phyloP scores from a whole-genome alignment of 2,888 invertebrate genomes.

The Sericinus montela region DNA sequence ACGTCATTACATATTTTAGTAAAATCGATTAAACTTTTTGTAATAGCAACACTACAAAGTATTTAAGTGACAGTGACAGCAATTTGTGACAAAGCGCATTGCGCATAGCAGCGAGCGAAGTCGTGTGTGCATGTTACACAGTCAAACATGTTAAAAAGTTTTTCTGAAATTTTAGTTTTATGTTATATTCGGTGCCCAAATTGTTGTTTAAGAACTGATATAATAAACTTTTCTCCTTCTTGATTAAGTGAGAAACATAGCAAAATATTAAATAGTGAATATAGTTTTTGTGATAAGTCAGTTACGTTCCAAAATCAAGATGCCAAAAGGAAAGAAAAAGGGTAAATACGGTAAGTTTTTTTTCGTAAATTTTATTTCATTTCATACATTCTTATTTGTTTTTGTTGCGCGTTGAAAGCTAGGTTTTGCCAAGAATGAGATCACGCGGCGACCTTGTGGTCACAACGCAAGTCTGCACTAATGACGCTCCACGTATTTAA shows the following conservation, averaged over 20 bases:
- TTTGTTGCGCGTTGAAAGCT: conserved; percentile 21
- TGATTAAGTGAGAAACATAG: conserved; percentile 82
- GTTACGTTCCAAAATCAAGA: conserved; percentile 50
- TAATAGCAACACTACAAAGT: conserved; percentile 32
- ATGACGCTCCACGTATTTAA: conserved; percentile 58
- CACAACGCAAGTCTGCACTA: conserved; percentile 42
- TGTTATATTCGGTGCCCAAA: conserved; percentile 85
- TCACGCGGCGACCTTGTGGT: conserved; percentile 75
- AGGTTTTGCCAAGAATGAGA: conserved; percentile 58
- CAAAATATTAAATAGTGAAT: conserved; percentile 71
- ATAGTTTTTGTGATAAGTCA: conserved; percentile 73
- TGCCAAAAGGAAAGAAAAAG: conserved; percentile 89
- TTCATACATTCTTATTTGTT: too few relatives aligned
- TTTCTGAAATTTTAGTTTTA: conserved; percentile 83
- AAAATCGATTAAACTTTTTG: neutral
- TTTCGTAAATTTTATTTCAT: neutral
- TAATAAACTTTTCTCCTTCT: conserved; percentile 88
- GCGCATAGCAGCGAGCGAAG: conserved; percentile 54
- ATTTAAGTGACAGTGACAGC: conserved; percentile 47
- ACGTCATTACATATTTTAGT: too few relatives aligned
- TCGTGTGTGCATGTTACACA: conserved; percentile 73
- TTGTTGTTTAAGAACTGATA: conserved; percentile 85
- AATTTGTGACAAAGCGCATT: conserved; percentile 34
- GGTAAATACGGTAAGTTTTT: conserved; percentile 83
- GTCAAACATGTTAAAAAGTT: conserved; percentile 87